These are phyloP conservation scores for Dermochelys coriacea DNA, from an alignment of 2,797 vertebrate species.

Conservation along the genomic window DNA sequence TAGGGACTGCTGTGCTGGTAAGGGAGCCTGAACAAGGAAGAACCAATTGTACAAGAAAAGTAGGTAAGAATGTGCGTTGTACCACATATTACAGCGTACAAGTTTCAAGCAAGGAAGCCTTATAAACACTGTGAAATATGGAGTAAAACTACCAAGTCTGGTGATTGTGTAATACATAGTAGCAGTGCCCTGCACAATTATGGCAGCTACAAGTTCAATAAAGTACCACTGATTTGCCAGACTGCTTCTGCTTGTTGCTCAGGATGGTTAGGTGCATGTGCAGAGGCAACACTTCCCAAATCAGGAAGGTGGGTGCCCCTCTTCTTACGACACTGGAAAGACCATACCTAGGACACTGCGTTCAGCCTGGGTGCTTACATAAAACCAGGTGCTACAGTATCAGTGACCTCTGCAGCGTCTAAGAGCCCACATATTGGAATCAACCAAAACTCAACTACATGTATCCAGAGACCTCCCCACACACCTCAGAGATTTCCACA, in stretches of 20 bases:
- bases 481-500: neutral
- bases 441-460: neutral
- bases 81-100: neutral
- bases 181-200: accelerated
- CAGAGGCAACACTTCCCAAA: neutral
- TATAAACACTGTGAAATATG: neutral
- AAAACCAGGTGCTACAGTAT: neutral
- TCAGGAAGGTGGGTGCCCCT: neutral
- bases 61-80: neutral
- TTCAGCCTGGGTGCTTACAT: neutral
- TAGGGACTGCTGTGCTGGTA: slow-evolving; percentile 9
- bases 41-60: slow-evolving; percentile 15
- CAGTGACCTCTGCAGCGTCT: accelerated
- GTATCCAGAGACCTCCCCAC: neutral
- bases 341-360: neutral
- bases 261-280: neutral
- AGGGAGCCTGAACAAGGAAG: slow-evolving; percentile 1
- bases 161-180: neutral
- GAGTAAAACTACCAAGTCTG: neutral
- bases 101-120: neutral
- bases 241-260: neutral
- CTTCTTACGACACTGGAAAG: neutral
- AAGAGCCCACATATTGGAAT: neutral
- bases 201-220: neutral
- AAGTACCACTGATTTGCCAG: neutral